Conservation (phyloP, 2,797 vertebrate genomes). For the Neosalanx taihuensis region DNA sequence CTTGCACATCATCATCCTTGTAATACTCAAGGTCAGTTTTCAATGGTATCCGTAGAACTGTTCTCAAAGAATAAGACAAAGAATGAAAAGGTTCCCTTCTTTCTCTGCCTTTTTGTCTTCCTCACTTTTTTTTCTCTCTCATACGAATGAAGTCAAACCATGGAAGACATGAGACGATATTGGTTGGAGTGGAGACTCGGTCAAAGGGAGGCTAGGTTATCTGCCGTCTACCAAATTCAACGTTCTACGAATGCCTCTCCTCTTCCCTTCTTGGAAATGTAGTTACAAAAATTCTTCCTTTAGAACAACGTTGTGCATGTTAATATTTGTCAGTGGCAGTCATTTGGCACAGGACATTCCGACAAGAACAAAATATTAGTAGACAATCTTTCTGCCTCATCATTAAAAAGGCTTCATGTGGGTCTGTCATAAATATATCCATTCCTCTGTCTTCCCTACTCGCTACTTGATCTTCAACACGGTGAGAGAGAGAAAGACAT, state of each 20-base stretch:
- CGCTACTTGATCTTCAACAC: constrained; percentile 41
- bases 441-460: constrained; percentile 23
- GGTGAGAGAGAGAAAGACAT: constrained; percentile 38
- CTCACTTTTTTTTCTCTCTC: constrained; percentile 18
- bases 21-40: constrained; percentile 31
- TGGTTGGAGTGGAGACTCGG: background rate
- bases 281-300: background rate
- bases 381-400: constrained; percentile 44
- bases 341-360: constrained; percentile 66
- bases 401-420: constrained; percentile 14
- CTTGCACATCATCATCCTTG: constrained; percentile 27
- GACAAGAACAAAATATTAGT: constrained; percentile 33
- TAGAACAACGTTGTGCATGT: constrained; percentile 51
- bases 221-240: constrained; percentile 43
- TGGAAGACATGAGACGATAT: constrained; percentile 70
- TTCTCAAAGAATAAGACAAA: constrained; percentile 51
- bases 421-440: constrained; percentile 29
- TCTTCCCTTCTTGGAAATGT: background rate
- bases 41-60: background rate
- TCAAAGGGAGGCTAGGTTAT: constrained; percentile 20
- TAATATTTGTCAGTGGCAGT: constrained; percentile 62
- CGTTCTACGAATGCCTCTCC: constrained; percentile 30
- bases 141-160: constrained; percentile 35
- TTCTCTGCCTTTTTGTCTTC: constrained; percentile 56
- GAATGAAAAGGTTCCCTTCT: constrained; percentile 69